These are phyloP conservation scores for Hydractinia echinata DNA, from an alignment of 30 jellyfish, hydroid and myxozoan genomes.

Conservation along the genomic window DNA sequence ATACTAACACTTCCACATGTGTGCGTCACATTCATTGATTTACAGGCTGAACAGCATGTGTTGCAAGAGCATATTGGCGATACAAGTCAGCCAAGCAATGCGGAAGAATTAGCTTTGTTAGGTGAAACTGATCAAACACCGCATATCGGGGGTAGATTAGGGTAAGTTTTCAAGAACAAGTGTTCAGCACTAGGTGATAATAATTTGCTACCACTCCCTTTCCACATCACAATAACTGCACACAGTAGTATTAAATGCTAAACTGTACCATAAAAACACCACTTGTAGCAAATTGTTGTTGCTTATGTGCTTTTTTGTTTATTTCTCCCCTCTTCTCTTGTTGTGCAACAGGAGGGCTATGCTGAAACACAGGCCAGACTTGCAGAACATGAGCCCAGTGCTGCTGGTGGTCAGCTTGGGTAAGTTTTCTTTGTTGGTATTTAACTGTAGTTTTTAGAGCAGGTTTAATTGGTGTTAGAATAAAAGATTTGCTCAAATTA, in stretches of 20 bases:
- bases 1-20: too few relatives aligned
- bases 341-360: conserved; percentile 64
- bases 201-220: neutral
- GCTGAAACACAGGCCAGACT: conserved; percentile 78
- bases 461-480: too few relatives aligned
- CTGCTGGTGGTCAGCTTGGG: conserved; percentile 99
- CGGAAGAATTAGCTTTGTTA: conserved; percentile 77
- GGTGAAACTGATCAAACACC: conserved; percentile 87
- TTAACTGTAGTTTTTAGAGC: too few relatives aligned
- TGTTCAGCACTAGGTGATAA: neutral
- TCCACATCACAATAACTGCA: too few relatives aligned
- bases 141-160: conserved; percentile 97
- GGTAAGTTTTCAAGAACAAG: conserved; percentile 63
- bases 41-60: conserved; percentile 99
- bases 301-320: neutral
- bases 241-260: too few relatives aligned
- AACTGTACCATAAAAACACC: neutral
- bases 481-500: too few relatives aligned
- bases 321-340: conserved; percentile 4
- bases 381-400: conserved; percentile 72
- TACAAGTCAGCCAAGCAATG: conserved; percentile 37
- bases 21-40: neutral
- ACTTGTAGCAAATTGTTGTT: conserved; percentile 1
- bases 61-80: conserved; percentile 91
- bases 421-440: conserved; percentile 35